phyloP scores from a whole-genome alignment of 2,888 invertebrate species.

The Strigamia maritima region DNA sequence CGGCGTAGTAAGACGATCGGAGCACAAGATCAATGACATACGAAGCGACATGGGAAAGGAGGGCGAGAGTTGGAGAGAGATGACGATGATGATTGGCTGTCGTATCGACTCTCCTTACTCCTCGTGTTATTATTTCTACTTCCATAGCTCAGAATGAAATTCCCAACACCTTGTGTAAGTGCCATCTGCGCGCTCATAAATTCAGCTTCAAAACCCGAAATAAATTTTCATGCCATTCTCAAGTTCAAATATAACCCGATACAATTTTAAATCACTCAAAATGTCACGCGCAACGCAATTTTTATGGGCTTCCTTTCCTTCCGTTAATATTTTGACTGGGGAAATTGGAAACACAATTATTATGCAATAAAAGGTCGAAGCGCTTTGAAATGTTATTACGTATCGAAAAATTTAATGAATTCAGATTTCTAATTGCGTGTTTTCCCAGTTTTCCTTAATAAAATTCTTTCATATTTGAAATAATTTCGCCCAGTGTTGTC shows the following conservation, averaged over 20 bases:
- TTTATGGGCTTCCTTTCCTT: no score
- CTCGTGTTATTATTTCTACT: slow-evolving; percentile 25
- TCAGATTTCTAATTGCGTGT: no score
- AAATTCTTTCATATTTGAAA: no score
- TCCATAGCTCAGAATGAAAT: slow-evolving; percentile 18
- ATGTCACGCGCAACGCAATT: no score
- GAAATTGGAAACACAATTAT: no score
- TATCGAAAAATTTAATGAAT: no score
- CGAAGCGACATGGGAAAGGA: slow-evolving; percentile 25
- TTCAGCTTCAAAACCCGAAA: neutral
- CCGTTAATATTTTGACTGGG: no score
- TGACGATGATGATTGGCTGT: slow-evolving; percentile 32
- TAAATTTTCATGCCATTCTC: neutral
- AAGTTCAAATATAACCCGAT: neutral
- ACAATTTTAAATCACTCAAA: neutral
- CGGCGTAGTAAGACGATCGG: slow-evolving; percentile 17
- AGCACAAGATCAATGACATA: slow-evolving; percentile 32
- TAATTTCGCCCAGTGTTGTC: no score
- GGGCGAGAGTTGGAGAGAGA: neutral
- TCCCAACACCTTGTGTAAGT: slow-evolving; percentile 1
- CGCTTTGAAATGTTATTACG: no score
- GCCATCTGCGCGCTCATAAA: slow-evolving; percentile 22
- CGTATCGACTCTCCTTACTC: slow-evolving; percentile 20
- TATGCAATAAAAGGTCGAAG: no score
- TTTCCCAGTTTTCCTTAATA: no score